These are phyloP conservation scores for Drymodes brunneopygia DNA, from an alignment of 2,113 vertebrate genomes.

Conservation along the genomic window DNA sequence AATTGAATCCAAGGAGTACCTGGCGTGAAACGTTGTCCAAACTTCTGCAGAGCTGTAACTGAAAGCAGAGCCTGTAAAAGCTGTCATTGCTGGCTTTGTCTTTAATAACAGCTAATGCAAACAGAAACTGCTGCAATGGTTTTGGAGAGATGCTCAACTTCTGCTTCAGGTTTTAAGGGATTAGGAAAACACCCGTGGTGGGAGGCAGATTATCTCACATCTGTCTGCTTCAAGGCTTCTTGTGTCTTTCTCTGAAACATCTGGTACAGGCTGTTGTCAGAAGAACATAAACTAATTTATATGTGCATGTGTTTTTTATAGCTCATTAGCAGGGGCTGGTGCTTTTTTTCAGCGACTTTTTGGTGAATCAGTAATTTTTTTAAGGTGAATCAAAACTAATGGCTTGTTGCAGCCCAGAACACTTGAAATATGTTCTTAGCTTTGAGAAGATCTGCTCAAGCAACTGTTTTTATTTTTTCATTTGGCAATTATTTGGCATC, in stretches of 20 bases:
- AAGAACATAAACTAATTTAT: constrained; percentile 29
- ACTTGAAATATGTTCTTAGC: background rate
- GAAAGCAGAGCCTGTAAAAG: background rate
- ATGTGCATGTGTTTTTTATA: background rate
- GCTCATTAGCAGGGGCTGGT: background rate
- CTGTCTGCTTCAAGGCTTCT: constrained; percentile 22
- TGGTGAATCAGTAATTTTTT: background rate
- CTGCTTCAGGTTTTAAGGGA: constrained; percentile 46
- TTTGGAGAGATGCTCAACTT: background rate
- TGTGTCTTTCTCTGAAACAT: constrained; percentile 19
- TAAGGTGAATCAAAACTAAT: background rate
- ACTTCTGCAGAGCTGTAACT: background rate
- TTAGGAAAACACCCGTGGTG: constrained; percentile 28
- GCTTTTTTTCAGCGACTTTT: background rate
- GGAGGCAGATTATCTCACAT: constrained; percentile 50
- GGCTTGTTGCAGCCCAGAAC: background rate
- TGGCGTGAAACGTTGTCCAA: background rate
- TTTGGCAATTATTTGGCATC: background rate
- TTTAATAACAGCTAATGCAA: background rate
- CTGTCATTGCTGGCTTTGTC: background rate
- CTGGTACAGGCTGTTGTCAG: constrained; percentile 20
- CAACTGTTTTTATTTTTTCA: background rate
- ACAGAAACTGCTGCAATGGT: background rate
- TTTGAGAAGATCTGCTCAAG: background rate
- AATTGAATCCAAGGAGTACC: background rate